These are phyloP conservation scores for Lagocephalus sceleratus DNA, from an alignment of 2,797 vertebrate genomes.

Conservation along the genomic window DNA sequence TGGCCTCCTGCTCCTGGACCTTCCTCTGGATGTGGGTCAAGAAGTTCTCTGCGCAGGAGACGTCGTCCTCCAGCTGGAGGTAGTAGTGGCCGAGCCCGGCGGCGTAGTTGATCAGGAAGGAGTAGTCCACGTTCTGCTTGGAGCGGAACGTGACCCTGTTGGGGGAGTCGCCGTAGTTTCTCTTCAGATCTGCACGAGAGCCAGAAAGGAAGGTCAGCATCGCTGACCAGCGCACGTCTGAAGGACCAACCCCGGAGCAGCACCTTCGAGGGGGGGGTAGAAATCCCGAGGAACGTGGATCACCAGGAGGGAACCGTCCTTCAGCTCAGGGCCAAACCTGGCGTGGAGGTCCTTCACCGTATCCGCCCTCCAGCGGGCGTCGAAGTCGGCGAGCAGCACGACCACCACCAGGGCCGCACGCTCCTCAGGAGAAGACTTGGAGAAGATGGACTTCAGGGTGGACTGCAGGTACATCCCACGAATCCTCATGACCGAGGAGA, in stretches of 20 bases:
- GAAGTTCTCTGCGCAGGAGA: slow-evolving; percentile 76
- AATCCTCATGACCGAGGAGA: slow-evolving; percentile 72
- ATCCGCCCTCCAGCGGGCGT: slow-evolving; percentile 64
- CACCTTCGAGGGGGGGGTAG: slow-evolving; percentile 72
- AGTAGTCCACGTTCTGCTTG: slow-evolving; percentile 86
- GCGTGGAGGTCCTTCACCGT: slow-evolving; percentile 46
- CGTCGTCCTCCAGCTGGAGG: slow-evolving; percentile 84
- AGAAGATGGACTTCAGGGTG: slow-evolving; percentile 82
- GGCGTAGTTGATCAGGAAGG: slow-evolving; percentile 82
- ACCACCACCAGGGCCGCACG: slow-evolving; percentile 80
- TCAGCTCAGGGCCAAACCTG: slow-evolving; percentile 67
- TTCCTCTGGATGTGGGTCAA: slow-evolving; percentile 71
- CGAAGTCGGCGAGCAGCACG: slow-evolving; percentile 78
- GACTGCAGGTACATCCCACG: slow-evolving; percentile 74
- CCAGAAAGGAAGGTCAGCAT: slow-evolving; percentile 8
- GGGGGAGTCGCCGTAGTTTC: slow-evolving; percentile 73
- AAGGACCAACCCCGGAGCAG: not conserved
- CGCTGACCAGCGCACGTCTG: not conserved
- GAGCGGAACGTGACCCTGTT: slow-evolving; percentile 80
- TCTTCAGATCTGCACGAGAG: slow-evolving; percentile 71
- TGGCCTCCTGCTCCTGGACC: slow-evolving; percentile 55
- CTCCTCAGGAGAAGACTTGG: slow-evolving; percentile 75
- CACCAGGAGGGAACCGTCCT: slow-evolving; percentile 76
- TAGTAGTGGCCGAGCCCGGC: slow-evolving; percentile 80
- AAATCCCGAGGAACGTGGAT: slow-evolving; percentile 61